phyloP scores from a whole-genome alignment of 2,888 invertebrate species.

The Drepana falcataria region DNA sequence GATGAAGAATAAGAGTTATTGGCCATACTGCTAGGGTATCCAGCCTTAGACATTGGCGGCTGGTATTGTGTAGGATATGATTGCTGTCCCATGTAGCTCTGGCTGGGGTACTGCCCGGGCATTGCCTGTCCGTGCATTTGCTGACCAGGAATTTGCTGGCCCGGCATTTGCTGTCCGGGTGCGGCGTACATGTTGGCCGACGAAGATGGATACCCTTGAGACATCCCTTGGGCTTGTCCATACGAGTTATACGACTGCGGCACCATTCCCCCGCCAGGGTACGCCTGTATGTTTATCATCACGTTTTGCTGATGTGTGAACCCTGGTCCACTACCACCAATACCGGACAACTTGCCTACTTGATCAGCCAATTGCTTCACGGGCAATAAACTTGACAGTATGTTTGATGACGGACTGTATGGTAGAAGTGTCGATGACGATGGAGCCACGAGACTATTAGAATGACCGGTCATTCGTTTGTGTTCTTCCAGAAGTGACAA shows the following conservation, averaged over 20 bases:
- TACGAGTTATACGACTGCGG: slow-evolving; percentile 66
- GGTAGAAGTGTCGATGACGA: slow-evolving; percentile 52
- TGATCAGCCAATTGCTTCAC: slow-evolving; percentile 71
- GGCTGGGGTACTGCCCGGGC: slow-evolving; percentile 49
- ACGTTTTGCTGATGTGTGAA: slow-evolving; percentile 82
- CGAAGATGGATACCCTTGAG: slow-evolving; percentile 50
- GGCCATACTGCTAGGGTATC: slow-evolving; percentile 45
- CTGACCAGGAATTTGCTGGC: slow-evolving; percentile 27
- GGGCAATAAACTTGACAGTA: slow-evolving; percentile 62
- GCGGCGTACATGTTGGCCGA: slow-evolving; percentile 61
- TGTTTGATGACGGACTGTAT: slow-evolving; percentile 50
- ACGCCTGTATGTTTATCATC: slow-evolving; percentile 82
- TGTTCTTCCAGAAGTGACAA: slow-evolving; percentile 75
- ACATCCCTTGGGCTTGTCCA: slow-evolving; percentile 54
- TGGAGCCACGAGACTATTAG: slow-evolving; percentile 54
- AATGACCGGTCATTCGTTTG: slow-evolving; percentile 75
- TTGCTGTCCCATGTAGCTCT: slow-evolving; percentile 48
- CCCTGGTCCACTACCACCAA: slow-evolving; percentile 43
- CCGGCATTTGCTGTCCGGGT: slow-evolving; percentile 26
- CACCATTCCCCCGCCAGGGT: slow-evolving; percentile 73
- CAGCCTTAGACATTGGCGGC: slow-evolving; percentile 48
- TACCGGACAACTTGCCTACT: slow-evolving; percentile 63
- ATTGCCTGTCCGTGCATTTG: slow-evolving; percentile 41
- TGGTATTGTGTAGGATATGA: slow-evolving; percentile 49
- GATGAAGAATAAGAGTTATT: slow-evolving; percentile 42